Evolutionary conservation across 2,113 vertebrate genomes (phyloP), one percentile per base, ranked within the genome.

Genomic region (Cryptotis parvus): DNA sequence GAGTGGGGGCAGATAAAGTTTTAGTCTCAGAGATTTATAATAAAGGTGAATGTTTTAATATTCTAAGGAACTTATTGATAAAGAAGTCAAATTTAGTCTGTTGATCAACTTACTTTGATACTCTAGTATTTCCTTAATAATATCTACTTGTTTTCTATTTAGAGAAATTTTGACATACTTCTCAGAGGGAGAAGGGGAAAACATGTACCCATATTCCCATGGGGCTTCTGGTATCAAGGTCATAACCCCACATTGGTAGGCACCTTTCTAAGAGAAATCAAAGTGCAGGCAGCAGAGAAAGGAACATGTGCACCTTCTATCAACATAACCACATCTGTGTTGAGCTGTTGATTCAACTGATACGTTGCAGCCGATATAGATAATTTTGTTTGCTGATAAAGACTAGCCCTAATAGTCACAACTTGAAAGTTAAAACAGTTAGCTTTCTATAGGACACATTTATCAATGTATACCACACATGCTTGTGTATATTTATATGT

Each of bases 361-460:
- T 87, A 22, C 35, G 37, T 70, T 68, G 9, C 31, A 41, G 14
- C 55, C 9, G 68, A 39, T 31, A 29, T 49, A 73, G 35, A 52
- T 70, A 11, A 55, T 87, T 91, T 68, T 61, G 77, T 79, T 76
- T 77, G 89, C 9, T 9, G 6, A 29, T 80, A 77, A 61, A 84
- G 75, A 84, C 63, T 82, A 87, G 10, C 22, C 92, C 27, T 52
- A 65, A 37, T 20, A 78, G 31, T 81, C 31, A 66, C 43, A 81
- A 24, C 18, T 68, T 74, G 43, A 80, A 75, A 43, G 16, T 31
- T 35, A 3, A 31, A 37, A 61, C 9, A 80, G 26, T 72, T 93
- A 88, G 20, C 37, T 76, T 93, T 82, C n/a, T 22, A 58, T 2
- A 35, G 91, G 66, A 41, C n/a, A 52, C 0, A 76, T 82, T 49